These are phyloP conservation scores for Emmelina monodactyla DNA, from an alignment of 2,888 invertebrate genomes.

Conservation along the genomic window DNA sequence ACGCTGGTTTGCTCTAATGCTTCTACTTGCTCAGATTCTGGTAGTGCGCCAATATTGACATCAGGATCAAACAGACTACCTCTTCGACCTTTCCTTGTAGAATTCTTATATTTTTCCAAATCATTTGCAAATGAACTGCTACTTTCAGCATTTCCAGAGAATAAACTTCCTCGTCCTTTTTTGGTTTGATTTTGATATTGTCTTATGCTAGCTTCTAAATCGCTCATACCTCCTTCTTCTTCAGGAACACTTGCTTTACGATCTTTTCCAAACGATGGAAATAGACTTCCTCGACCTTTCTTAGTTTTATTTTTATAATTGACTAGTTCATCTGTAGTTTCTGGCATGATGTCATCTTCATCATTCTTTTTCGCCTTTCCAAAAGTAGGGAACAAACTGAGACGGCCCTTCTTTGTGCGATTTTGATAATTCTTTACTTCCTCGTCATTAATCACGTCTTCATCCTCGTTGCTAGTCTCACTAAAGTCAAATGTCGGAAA, in stretches of 20 bases:
- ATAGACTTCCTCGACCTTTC: conserved; percentile 41
- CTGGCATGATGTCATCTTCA: conserved; percentile 43
- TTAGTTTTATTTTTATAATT: conserved; percentile 50
- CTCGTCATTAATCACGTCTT: conserved; percentile 25
- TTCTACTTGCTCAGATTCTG: conserved; percentile 59
- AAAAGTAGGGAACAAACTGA: conserved; percentile 27
- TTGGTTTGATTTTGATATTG: conserved; percentile 43
- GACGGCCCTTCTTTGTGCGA: conserved; percentile 24
- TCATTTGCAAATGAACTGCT: conserved; percentile 41
- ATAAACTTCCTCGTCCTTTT: conserved; percentile 32
- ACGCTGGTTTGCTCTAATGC: conserved; percentile 83
- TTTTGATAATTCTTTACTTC: conserved; percentile 25
- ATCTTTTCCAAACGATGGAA: conserved; percentile 51
- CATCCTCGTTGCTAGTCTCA: conserved; percentile 25
- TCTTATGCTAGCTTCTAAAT: conserved; percentile 46
- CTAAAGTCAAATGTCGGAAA: conserved; percentile 30
- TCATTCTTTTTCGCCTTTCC: conserved; percentile 34
- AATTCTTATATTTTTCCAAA: conserved; percentile 47
- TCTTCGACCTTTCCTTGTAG: conserved; percentile 40
- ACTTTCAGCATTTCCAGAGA: conserved; percentile 30
- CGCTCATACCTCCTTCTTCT: conserved; percentile 24
- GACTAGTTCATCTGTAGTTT: conserved; percentile 51
- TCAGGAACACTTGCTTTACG: conserved; percentile 39
- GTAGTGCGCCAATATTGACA: conserved; percentile 40
- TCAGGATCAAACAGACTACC: conserved; percentile 55